Evolutionary conservation across 2,888 invertebrate species (phyloP), one percentile per base, ranked within the genome.

Genomic region (Clitarchus hookeri): DNA sequence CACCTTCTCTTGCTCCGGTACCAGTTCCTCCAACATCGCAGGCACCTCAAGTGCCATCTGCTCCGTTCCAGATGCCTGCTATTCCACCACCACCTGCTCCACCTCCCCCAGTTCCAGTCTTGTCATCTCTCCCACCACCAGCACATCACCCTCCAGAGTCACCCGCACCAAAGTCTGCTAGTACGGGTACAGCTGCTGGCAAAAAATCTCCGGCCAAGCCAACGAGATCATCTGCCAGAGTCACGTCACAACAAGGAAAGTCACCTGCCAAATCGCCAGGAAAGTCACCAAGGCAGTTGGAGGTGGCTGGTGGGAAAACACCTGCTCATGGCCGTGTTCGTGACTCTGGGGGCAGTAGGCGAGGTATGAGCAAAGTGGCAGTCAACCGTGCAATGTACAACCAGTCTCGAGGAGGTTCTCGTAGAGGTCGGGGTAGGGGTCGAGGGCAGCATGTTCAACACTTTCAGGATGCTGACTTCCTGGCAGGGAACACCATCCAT

Each of bases 221-320:
- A n/a, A 89, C 89, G 44, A 88, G 94, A 88, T 93, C 93, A 0
- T 94, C 94, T 0, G 93, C 94, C 0, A 93, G 95, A 88, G 95
- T 95, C 86, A 93, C 93, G 0, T 93, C 93, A 6, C 92, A 93
- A 86, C 92, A 93, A 86, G 85, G 87, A 23, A 92, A 96, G 91
- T 95, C 95, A 0, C 95, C 95, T 0, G 94, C 94, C 0, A 95
- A 95, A 89, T 94, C 94, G 25, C 94, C 94, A 0, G 94, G 94
- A 25, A 95, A 95, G 90, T 95, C 95, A 0, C 96, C 96, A 12
- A 87, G 89, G 80, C 89, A 90, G 86, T 85, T 87, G 26, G 89
- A 89, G 44, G 86, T 88, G 25, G 84, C 87, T 89, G 84, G 88
- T 90, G 36, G 87, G n/a, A 88, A 88, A 89, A 90, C 91, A 25